A percentile compares a stretch with the other conserved stretches of the same genome.
Evolutionary conservation across 1,140 invertebrate species (phyloP).

Genomic region (Drosophila sp.): DNA sequence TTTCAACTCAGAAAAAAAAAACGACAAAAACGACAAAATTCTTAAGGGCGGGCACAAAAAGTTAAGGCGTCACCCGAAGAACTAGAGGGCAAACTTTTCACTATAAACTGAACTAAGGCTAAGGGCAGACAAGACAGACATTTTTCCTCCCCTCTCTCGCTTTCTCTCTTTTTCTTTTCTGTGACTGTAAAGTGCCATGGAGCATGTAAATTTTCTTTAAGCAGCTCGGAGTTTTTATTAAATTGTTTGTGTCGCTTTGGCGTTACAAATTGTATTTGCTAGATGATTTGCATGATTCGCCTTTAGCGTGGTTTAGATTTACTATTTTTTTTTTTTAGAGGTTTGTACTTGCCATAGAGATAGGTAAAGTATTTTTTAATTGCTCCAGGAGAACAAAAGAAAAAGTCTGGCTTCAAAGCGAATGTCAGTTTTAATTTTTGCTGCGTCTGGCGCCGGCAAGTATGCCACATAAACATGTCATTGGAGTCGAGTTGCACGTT

Average conservation of each 20-base stretch:
- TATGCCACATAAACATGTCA: conserved; percentile 67
- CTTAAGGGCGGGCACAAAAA: conserved; percentile 23
- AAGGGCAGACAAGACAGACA: conserved; percentile 69
- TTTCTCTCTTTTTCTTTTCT: conserved; percentile 15
- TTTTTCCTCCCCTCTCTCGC: conserved; percentile 13
- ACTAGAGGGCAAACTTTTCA: conserved; percentile 59
- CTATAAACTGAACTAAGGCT: conserved; percentile 32
- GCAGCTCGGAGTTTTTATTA: conserved; percentile 67
- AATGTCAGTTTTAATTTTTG: conserved; percentile 38
- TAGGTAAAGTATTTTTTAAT: conserved; percentile 24
- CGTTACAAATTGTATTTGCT: conserved; percentile 69
- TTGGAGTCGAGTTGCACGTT: conserved; percentile 59
- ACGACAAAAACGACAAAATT: background rate
- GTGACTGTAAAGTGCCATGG: conserved; percentile 26
- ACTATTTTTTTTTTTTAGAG: background rate
- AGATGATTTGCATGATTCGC: conserved; percentile 68
- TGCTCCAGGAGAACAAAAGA: conserved; percentile 21
- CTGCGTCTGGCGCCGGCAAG: conserved; percentile 28
- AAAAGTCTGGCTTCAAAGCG: conserved; percentile 22
- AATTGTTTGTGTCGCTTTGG: conserved; percentile 73
- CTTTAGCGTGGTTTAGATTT: background rate
- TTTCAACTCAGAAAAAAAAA: conserved; percentile 27
- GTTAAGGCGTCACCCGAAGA: background rate
- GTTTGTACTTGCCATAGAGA: conserved; percentile 9
- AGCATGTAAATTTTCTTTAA: conserved; percentile 75